Conservation (phyloP, 2,797 vertebrate species). For the Benthosema pterotum region DNA sequence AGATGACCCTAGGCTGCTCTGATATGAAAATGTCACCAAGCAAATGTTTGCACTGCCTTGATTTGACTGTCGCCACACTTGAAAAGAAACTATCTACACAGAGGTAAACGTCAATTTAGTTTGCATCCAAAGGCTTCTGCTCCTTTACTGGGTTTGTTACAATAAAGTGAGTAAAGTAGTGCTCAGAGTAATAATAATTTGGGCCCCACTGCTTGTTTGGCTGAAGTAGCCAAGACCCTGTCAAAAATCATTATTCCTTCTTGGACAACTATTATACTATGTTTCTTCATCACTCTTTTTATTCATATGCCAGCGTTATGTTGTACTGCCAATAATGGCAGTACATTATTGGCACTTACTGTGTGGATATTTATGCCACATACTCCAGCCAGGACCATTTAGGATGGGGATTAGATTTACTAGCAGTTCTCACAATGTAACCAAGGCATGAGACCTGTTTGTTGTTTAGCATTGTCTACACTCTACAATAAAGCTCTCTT, state of each 20-base stretch:
- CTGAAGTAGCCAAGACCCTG: background rate
- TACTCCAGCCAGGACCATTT: too few relatives aligned
- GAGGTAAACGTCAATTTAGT: too few relatives aligned
- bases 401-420: too few relatives aligned
- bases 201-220: background rate
- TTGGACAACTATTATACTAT: background rate
- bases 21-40: conserved; percentile 15
- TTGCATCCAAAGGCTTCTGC: background rate
- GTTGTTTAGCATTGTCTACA: too few relatives aligned
- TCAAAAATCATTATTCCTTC: background rate
- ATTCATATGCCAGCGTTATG: too few relatives aligned
- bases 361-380: too few relatives aligned
- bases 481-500: background rate
- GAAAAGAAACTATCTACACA: too few relatives aligned
- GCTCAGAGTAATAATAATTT: background rate
- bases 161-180: background rate
- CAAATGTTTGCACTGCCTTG: conserved; percentile 13
- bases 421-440: too few relatives aligned
- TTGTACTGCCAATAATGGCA: too few relatives aligned
- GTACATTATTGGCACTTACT: too few relatives aligned
- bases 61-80: conserved; percentile 7
- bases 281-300: background rate
- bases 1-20: conserved; percentile 18
- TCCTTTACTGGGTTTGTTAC: conserved; percentile 9
- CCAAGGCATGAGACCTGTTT: background rate